phyloP scores from a whole-genome alignment of 2,888 invertebrate genomes.

The Dynastes tityus region DNA sequence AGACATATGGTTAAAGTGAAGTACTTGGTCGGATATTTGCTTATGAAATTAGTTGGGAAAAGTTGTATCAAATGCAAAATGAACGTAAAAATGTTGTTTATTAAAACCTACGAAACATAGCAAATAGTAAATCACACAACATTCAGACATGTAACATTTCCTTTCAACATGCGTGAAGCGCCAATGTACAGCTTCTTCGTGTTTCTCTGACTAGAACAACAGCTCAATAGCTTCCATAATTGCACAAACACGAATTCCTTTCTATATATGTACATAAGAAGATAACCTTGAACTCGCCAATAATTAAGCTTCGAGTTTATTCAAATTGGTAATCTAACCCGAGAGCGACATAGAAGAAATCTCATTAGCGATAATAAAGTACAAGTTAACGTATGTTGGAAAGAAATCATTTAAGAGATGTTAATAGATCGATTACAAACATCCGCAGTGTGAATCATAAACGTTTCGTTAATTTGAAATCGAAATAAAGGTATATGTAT shows the following conservation, averaged over 20 bases:
- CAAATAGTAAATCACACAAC: too few relatives aligned
- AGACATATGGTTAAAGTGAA: too few relatives aligned
- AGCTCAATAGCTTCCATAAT: neutral
- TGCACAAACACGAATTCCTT: slow-evolving; percentile 9
- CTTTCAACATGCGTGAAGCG: too few relatives aligned
- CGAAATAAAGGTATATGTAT: neutral
- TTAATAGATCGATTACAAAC: neutral
- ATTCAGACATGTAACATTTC: too few relatives aligned
- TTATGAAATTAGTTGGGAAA: too few relatives aligned
- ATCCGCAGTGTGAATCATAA: neutral
- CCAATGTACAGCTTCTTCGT: neutral
- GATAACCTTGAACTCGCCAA: slow-evolving; percentile 26
- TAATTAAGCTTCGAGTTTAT: slow-evolving; percentile 1
- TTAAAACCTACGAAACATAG: too few relatives aligned
- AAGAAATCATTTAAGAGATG: neutral
- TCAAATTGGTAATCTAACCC: neutral
- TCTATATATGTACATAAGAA: neutral
- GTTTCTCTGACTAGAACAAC: neutral
- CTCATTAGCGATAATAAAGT: slow-evolving; percentile 2
- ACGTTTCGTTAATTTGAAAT: neutral
- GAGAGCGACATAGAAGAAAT: neutral
- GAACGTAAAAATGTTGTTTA: too few relatives aligned
- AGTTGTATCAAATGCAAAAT: too few relatives aligned
- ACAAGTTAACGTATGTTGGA: neutral
- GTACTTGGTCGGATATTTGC: too few relatives aligned